These are phyloP conservation scores for Myotis davidii DNA, from an alignment of 2,113 vertebrate genomes.

Conservation along the genomic window DNA sequence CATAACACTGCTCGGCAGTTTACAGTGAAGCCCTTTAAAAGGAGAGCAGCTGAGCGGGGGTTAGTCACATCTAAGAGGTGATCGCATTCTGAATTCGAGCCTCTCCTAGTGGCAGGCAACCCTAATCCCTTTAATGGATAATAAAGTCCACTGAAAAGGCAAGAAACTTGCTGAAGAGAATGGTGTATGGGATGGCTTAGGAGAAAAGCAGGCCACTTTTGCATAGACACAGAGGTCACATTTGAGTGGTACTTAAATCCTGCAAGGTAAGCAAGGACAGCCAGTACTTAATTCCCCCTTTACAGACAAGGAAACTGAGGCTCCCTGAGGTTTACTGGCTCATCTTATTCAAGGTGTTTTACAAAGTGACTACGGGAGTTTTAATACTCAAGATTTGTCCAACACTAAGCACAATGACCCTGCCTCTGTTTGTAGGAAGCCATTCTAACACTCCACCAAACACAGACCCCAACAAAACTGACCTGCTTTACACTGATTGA, in stretches of 20 bases:
- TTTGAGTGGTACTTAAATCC: neutral
- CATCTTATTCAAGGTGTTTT: neutral
- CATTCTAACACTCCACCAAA: neutral
- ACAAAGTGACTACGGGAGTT: neutral
- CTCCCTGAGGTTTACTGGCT: neutral
- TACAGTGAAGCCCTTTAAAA: neutral
- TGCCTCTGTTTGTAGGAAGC: neutral
- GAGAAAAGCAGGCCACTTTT: neutral
- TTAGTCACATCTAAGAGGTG: neutral
- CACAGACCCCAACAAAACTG: neutral
- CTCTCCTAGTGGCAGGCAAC: neutral
- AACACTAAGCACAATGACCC: neutral
- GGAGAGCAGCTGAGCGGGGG: neutral
- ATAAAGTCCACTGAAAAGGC: neutral
- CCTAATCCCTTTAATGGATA: neutral
- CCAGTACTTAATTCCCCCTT: neutral
- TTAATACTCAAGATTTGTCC: neutral
- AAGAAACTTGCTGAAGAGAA: neutral
- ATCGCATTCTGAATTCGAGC: rapidly evolving
- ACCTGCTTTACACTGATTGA: neutral
- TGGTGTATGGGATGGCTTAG: neutral
- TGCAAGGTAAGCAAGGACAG: neutral
- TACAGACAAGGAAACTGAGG: neutral
- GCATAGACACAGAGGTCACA: neutral
- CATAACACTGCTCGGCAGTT: neutral